A percentile compares a stretch with the other conserved stretches of the same genome.
These are phyloP conservation scores for Drosophila insularis DNA, from an alignment of 1,140 invertebrate genomes.

Conservation along the genomic window DNA sequence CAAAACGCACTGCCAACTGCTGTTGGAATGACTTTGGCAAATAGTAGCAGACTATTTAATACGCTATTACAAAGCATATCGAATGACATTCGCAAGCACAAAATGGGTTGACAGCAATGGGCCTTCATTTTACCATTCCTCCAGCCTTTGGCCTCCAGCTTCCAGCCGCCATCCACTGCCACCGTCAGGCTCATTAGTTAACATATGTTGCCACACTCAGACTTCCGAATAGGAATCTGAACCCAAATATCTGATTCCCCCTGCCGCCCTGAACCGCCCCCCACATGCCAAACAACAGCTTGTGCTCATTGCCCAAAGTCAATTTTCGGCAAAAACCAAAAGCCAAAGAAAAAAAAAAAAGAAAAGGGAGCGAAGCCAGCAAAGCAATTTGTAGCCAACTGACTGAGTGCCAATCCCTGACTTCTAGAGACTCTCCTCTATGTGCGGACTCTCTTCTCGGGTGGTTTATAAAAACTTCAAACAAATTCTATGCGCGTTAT, in stretches of 20 bases:
- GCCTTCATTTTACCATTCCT: neutral
- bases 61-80: slow-evolving; percentile 79
- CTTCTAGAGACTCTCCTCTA: slow-evolving; percentile 1
- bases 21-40: slow-evolving; percentile 69
- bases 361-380: slow-evolving; percentile 24
- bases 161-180: slow-evolving; percentile 11
- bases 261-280: neutral
- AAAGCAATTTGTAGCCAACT: slow-evolving; percentile 60
- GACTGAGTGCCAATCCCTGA: slow-evolving; percentile 38
- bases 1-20: slow-evolving; percentile 65
- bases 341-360: slow-evolving; percentile 21
- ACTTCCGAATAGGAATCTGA: slow-evolving; percentile 17
- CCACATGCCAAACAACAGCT: slow-evolving; percentile 64
- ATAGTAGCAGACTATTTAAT: slow-evolving; percentile 82
- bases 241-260: slow-evolving; percentile 18
- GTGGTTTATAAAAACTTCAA: slow-evolving; percentile 72
- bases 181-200: slow-evolving; percentile 70
- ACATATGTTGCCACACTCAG: slow-evolving; percentile 70
- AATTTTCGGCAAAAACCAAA: slow-evolving; percentile 65
- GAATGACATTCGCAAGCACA: slow-evolving; percentile 56
- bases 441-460: slow-evolving; percentile 9
- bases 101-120: slow-evolving; percentile 60
- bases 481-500: slow-evolving; percentile 67
- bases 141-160: neutral
- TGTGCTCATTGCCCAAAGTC: slow-evolving; percentile 77